These are phyloP conservation scores for Ia io DNA, from an alignment of 2,113 vertebrate species.

Conservation along the genomic window DNA sequence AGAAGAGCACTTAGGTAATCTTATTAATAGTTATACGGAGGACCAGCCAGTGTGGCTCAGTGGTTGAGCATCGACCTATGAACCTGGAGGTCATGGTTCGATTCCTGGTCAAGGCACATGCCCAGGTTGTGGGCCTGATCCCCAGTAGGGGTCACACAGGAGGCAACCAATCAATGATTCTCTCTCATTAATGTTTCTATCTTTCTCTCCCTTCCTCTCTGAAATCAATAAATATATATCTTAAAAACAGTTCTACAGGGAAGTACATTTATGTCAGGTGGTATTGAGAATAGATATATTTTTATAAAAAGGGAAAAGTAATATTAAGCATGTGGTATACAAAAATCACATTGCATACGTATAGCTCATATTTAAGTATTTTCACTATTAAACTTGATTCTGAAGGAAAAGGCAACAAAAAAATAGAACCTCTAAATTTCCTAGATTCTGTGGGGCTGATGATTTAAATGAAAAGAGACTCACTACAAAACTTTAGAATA, in stretches of 20 bases:
- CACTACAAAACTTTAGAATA: not conserved
- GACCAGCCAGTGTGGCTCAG: too few species aligned
- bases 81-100: too few species aligned
- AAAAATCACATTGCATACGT: not conserved
- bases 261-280: not conserved
- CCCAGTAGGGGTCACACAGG: too few species aligned
- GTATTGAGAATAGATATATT: not conserved
- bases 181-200: too few species aligned
- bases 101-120: too few species aligned
- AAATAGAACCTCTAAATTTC: not conserved
- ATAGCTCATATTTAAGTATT: not conserved
- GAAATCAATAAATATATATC: too few species aligned
- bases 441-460: not conserved
- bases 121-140: too few species aligned
- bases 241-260: not conserved
- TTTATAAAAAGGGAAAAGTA: not conserved
- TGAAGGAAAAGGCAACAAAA: not conserved
- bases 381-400: not conserved
- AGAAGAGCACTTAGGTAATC: not conserved
- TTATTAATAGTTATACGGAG: not conserved
- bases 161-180: too few species aligned
- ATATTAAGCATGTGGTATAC: not conserved
- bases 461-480: not conserved
- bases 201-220: too few species aligned
- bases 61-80: too few species aligned